phyloP scores from a whole-genome alignment of 2,888 invertebrate genomes.

The Pollenia griseotomentosa region DNA sequence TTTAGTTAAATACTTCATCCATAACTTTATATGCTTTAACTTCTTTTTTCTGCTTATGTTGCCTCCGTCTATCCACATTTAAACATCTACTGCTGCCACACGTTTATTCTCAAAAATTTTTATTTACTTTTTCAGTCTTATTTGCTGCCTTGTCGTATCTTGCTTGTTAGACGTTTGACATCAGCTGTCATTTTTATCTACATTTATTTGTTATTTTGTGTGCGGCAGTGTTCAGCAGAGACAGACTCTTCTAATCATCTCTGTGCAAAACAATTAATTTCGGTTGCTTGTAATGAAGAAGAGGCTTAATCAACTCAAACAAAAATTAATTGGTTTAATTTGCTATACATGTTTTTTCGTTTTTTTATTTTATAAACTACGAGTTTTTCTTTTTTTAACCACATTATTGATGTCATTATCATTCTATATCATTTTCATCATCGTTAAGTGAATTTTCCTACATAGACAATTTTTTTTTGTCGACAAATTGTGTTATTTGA shows the following conservation, averaged over 20 bases:
- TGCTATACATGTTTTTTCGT: slow-evolving; percentile 40
- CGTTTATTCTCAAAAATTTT: slow-evolving; percentile 35
- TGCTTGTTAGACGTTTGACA: slow-evolving; percentile 42
- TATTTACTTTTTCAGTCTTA: slow-evolving; percentile 42
- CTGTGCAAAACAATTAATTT: slow-evolving; percentile 27
- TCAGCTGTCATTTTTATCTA: slow-evolving; percentile 58
- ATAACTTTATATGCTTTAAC: slow-evolving; percentile 38
- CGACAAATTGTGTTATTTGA: slow-evolving; percentile 39
- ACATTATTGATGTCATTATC: slow-evolving; percentile 49
- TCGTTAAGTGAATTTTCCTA: slow-evolving; percentile 45
- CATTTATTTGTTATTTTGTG: slow-evolving; percentile 13
- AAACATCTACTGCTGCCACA: slow-evolving; percentile 25
- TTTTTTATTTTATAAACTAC: background rate
- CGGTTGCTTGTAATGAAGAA: slow-evolving; percentile 30
- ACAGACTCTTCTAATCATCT: slow-evolving; percentile 23
- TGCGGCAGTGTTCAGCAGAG: background rate
- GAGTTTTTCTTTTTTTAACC: background rate
- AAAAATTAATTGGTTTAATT: slow-evolving; percentile 63
- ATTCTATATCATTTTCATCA: slow-evolving; percentile 56
- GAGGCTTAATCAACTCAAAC: slow-evolving; percentile 20
- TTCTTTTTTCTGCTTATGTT: slow-evolving; percentile 15
- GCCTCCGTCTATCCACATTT: slow-evolving; percentile 13
- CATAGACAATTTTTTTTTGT: background rate
- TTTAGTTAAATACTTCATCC: slow-evolving; percentile 24
- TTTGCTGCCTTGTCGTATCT: slow-evolving; percentile 24